Conservation (phyloP, 2,113 vertebrate species). For the Onychostruthus taczanowskii region DNA sequence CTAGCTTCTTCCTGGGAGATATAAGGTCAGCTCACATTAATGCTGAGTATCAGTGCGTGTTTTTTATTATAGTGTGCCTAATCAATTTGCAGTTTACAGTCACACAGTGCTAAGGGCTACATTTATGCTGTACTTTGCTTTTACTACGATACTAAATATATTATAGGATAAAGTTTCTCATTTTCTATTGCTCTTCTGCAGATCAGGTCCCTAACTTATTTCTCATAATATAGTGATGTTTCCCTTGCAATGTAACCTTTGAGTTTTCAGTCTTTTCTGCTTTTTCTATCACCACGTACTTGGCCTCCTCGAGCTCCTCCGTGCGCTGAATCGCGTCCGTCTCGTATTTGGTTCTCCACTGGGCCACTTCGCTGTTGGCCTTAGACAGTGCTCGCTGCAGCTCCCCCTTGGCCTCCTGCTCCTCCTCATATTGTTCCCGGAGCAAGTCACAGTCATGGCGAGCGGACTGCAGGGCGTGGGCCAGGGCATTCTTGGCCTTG, state of each 20-base stretch:
- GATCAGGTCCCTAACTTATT: background rate
- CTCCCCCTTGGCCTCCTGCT: background rate
- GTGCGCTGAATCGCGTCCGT: background rate
- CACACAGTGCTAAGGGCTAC: background rate
- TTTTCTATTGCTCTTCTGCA: background rate
- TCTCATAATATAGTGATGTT: background rate
- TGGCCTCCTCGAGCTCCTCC: background rate
- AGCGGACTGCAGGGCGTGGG: slow-evolving; percentile 71
- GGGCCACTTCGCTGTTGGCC: background rate
- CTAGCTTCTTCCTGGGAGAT: background rate
- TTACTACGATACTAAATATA: background rate
- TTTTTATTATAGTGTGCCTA: background rate
- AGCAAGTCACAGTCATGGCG: background rate
- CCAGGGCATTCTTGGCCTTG: slow-evolving; percentile 85
- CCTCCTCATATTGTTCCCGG: background rate
- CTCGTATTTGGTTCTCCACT: background rate
- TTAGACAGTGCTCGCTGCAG: background rate
- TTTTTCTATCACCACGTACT: background rate
- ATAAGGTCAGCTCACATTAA: background rate
- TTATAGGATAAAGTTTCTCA: background rate
- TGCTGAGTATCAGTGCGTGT: background rate
- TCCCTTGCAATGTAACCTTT: background rate
- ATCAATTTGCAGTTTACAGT: background rate
- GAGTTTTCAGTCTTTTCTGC: background rate
- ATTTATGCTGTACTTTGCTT: background rate